phyloP scores from a whole-genome alignment of 2,888 invertebrate genomes.

The Mesorhabditis belari region DNA sequence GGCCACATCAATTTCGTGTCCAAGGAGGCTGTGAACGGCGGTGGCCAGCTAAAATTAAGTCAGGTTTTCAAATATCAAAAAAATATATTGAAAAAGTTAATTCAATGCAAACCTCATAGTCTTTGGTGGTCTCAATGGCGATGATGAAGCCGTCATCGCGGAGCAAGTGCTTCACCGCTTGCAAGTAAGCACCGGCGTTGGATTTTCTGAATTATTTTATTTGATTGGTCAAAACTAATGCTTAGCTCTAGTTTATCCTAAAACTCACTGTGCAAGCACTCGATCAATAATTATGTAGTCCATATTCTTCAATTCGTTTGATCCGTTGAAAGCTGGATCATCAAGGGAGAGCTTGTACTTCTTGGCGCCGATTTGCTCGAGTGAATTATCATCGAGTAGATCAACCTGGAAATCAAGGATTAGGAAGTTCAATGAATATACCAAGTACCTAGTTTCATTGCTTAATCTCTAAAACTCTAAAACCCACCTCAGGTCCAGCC shows the following conservation, averaged over 20 bases:
- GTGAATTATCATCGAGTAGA: conserved; percentile 46
- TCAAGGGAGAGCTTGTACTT: conserved; percentile 35
- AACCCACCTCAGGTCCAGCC: conserved; percentile 26
- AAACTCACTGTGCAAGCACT: conserved; percentile 31
- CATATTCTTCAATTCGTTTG: conserved; percentile 41
- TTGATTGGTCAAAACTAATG: neutral
- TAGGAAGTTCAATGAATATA: too few species aligned
- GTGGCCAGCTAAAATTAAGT: conserved; percentile 3
- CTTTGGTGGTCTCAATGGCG: conserved; percentile 54
- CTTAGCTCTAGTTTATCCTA: too few species aligned
- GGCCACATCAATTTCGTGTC: conserved; percentile 23
- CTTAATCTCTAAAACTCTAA: too few species aligned
- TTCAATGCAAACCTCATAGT: conserved; percentile 46
- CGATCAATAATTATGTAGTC: conserved; percentile 49
- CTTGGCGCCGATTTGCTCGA: conserved; percentile 43
- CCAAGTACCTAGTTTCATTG: too few species aligned
- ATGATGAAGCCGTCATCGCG: conserved; percentile 56
- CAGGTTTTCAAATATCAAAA: neutral
- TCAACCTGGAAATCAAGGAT: too few species aligned
- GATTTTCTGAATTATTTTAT: conserved; percentile 27
- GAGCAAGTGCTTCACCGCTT: conserved; percentile 37
- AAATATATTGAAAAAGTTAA: too few species aligned
- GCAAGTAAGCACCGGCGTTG: conserved; percentile 41
- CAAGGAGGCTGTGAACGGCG: conserved; percentile 18
- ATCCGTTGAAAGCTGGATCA: conserved; percentile 25